Conservation (phyloP, 1,140 invertebrate genomes). For the Mylabris phalerata region DNA sequence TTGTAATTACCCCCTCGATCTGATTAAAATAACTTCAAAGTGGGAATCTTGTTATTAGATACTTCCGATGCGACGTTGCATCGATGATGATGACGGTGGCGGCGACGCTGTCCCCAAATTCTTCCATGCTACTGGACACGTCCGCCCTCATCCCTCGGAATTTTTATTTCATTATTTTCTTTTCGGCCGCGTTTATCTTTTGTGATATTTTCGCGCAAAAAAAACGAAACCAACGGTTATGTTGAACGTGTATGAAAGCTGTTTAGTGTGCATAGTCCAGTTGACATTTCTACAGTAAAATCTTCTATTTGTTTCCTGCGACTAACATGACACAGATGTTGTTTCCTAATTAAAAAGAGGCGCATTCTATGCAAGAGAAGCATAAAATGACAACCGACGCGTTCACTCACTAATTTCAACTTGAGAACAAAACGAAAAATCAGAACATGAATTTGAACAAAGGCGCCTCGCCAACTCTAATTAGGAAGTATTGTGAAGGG, state of each 20-base stretch:
- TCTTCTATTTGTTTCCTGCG: conserved; percentile 32
- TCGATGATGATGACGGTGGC: not conserved
- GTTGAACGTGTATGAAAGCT: too few species aligned
- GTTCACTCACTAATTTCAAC: conserved; percentile 34
- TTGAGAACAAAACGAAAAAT: conserved; percentile 32
- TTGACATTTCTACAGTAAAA: too few species aligned
- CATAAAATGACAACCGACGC: conserved; percentile 33
- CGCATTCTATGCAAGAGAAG: conserved; percentile 17
- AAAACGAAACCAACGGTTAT: too few species aligned
- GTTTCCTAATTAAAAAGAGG: conserved; percentile 40
- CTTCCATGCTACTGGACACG: conserved; percentile 7
- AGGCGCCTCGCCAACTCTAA: conserved; percentile 30
- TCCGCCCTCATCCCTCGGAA: not conserved
- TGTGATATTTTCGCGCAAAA: too few species aligned
- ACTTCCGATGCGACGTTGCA: conserved; percentile 19
- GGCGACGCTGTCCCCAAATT: not conserved
- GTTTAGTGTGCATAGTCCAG: too few species aligned
- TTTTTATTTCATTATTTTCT: too few species aligned
- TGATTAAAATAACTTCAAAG: conserved; percentile 43
- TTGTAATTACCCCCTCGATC: conserved; percentile 35
- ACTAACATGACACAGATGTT: conserved; percentile 38
- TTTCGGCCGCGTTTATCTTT: too few species aligned
- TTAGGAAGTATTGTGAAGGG: conserved; percentile 31
- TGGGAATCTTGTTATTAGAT: conserved; percentile 41
- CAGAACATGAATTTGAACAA: conserved; percentile 28